Evolutionary conservation across 2,888 invertebrate genomes (phyloP).

Genomic region (Cantharis rustica): DNA sequence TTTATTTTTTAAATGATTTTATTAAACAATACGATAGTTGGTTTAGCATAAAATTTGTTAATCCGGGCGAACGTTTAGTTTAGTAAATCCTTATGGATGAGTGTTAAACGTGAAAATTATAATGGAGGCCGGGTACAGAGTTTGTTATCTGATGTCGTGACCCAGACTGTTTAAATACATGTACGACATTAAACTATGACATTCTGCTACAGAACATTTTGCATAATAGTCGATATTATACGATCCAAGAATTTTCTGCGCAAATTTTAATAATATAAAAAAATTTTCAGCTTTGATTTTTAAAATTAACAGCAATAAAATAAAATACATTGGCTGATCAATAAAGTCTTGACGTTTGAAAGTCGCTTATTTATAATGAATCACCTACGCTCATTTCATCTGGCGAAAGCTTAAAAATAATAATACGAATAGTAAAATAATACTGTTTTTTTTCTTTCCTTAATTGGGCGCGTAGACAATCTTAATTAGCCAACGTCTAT

Average conservation of each 20-base stretch:
- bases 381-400: background rate
- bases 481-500: background rate
- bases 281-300: background rate
- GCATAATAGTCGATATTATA: background rate
- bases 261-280: background rate
- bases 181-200: background rate
- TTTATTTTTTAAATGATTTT: too few species aligned
- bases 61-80: background rate
- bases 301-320: background rate
- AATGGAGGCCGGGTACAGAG: background rate
- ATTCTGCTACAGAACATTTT: background rate
- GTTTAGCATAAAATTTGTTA: background rate
- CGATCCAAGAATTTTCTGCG: background rate
- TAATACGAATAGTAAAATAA: background rate
- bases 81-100: background rate
- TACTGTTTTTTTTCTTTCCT: too few species aligned
- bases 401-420: background rate
- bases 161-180: background rate
- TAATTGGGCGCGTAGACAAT: background rate
- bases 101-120: conserved; percentile 1
- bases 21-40: background rate
- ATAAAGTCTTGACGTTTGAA: background rate
- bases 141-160: background rate
- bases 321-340: background rate
- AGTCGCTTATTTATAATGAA: background rate